These are phyloP conservation scores for Reticulitermes lucifugus DNA, from an alignment of 2,888 invertebrate genomes.

Conservation along the genomic window DNA sequence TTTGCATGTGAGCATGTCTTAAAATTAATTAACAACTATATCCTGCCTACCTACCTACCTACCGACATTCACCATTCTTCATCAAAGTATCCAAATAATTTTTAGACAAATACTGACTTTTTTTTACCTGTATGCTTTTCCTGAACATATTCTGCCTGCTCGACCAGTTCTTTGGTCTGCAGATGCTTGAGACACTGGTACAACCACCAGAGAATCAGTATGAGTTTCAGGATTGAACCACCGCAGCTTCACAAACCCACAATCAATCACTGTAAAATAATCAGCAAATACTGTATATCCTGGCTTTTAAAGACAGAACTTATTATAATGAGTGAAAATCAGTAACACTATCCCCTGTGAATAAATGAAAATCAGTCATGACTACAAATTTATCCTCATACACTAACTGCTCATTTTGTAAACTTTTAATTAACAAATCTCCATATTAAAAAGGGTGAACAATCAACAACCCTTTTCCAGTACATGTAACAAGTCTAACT, in stretches of 20 bases:
- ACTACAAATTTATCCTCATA: no score
- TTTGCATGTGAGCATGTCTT: not conserved
- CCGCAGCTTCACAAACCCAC: conserved; percentile 94
- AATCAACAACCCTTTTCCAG: no score
- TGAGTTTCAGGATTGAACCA: conserved; percentile 88
- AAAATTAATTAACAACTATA: not conserved
- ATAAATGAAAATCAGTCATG: no score
- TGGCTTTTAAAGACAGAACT: not conserved
- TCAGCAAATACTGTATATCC: not conserved
- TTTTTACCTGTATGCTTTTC: conserved; percentile 83
- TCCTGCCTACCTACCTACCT: not conserved
- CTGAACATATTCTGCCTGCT: conserved; percentile 86
- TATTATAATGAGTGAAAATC: not conserved
- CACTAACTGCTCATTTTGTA: no score
- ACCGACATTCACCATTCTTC: not conserved
- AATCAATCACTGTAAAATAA: conserved; percentile 82
- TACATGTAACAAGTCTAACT: no score
- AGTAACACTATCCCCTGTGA: no score
- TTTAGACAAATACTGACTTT: not conserved
- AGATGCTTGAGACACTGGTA: conserved; percentile 88
- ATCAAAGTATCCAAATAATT: not conserved
- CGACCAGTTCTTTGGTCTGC: conserved; percentile 94
- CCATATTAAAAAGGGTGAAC: no score
- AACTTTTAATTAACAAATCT: no score
- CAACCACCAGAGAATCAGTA: conserved; percentile 84